Base-by-base conservation (phyloP, 2,113 vertebrate genomes). In the Oplegnathus fasciatus region DNA sequence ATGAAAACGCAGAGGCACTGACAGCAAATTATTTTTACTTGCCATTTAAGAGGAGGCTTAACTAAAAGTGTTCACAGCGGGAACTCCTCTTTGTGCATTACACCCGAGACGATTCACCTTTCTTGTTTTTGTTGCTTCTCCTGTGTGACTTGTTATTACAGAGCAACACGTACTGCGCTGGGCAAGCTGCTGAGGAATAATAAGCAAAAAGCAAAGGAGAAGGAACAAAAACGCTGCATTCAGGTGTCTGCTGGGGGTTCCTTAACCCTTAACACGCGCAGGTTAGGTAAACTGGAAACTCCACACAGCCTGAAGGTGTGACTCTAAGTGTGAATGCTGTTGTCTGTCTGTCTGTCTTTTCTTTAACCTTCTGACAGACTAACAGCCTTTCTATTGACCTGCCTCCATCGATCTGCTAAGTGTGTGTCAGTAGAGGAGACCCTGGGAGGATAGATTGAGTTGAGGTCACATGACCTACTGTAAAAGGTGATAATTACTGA, bases 21-120 rank as follows among this genome's bases (percentile, higher is more conserved):
- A 74, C 52, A 85, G 71, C 30, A 71, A 54, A 76, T 77, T 64
- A 82, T 78, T 86, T 80, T 80, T 78, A 85, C 10, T 32, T 55
- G 58, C 48, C 26, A 54, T 85, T 78, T 66, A 75, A 80, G 48
- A 84, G 24, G 66, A 66, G n/a, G 40, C 58, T 40, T 75, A 6
- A 32, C 32, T 71, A 46, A 69, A 79, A 60, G 30, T 77, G 64
- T 65, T 78, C 11, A n/a, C 37, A 81, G 77, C 54, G 64, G 24
- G 66, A 67, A 50, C 40, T 37, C 14, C 10, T 67, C 17, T 77
- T 32, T 65, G 22, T 30, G 30, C 15, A 62, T 71, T 73, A 64
- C 10, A 68, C 22, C 62, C 54, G 26, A 32, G 26, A 42, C 8
- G 10, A 76, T 5, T 66, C 6, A 15, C 44, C 6, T 44, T 26